These are phyloP conservation scores for Habrosyne pyritoides DNA, from an alignment of 2,888 invertebrate genomes.

Conservation along the genomic window DNA sequence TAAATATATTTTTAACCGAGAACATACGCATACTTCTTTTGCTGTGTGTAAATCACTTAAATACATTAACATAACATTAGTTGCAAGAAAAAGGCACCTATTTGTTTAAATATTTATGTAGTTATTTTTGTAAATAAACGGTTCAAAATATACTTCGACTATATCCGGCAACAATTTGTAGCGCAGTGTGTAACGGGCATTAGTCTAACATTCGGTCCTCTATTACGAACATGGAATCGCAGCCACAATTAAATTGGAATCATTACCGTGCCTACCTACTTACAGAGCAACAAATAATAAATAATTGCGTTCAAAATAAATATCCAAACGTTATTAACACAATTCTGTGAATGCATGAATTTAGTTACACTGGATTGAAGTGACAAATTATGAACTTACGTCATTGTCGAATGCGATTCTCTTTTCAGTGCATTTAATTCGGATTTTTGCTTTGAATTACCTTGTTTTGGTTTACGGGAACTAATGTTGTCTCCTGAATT, in stretches of 20 bases:
- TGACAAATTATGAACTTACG: slow-evolving; percentile 14
- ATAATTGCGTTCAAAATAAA: slow-evolving; percentile 53
- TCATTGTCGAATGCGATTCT: slow-evolving; percentile 17
- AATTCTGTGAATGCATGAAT: slow-evolving; percentile 18
- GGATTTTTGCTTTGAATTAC: background rate
- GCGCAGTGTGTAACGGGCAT: background rate
- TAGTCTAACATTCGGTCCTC: slow-evolving; percentile 8
- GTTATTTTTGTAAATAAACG: too few relatives aligned
- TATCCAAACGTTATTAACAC: slow-evolving; percentile 36
- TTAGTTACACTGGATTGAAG: slow-evolving; percentile 18
- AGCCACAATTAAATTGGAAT: slow-evolving; percentile 57
- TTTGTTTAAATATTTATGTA: too few relatives aligned
- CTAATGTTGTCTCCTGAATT: background rate
- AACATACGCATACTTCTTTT: too few relatives aligned
- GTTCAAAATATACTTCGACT: too few relatives aligned
- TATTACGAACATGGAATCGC: slow-evolving; percentile 38
- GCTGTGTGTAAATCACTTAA: too few relatives aligned
- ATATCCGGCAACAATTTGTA: background rate
- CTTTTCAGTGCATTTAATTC: background rate
- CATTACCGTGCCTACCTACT: slow-evolving; percentile 53
- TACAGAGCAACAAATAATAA: slow-evolving; percentile 50
- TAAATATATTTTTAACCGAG: too few relatives aligned
- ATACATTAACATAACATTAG: too few relatives aligned
- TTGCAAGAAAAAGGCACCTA: too few relatives aligned
- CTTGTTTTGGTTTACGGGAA: background rate